A percentile compares a stretch with the other conserved stretches of the same genome.
These are phyloP conservation scores for Drosophila varians DNA, from an alignment of 1,140 invertebrate species.

Conservation along the genomic window DNA sequence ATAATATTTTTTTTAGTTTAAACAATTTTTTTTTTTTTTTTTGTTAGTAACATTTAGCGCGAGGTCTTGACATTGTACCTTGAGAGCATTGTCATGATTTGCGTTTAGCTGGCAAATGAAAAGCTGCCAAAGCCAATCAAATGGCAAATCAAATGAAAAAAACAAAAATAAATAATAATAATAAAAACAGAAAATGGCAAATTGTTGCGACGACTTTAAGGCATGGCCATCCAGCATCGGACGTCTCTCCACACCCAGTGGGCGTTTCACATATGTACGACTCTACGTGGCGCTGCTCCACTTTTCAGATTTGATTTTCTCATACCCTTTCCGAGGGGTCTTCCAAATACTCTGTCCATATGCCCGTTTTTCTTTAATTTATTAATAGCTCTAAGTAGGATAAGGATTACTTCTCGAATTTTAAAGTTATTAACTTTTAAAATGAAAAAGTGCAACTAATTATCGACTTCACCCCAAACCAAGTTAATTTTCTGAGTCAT, in stretches of 20 bases:
- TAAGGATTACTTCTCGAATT: too few relatives aligned
- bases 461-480: too few relatives aligned
- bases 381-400: too few relatives aligned
- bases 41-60: slow-evolving; percentile 48
- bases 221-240: slow-evolving; percentile 51
- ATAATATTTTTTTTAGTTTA: background rate
- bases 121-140: slow-evolving; percentile 67
- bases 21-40: background rate
- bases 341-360: background rate
- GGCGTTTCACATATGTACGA: slow-evolving; percentile 55
- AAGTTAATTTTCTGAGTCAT: background rate
- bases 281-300: slow-evolving; percentile 32
- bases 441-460: too few relatives aligned
- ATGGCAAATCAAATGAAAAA: slow-evolving; percentile 2
- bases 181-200: slow-evolving; percentile 20
- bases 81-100: slow-evolving; percentile 67
- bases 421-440: too few relatives aligned
- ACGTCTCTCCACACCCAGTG: slow-evolving; percentile 66
- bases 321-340: slow-evolving; percentile 17
- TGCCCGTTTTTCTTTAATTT: too few relatives aligned
- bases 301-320: slow-evolving; percentile 21
- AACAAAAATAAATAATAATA: too few relatives aligned
- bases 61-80: slow-evolving; percentile 79
- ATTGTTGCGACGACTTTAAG: slow-evolving; percentile 40
- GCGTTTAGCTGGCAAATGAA: slow-evolving; percentile 48